Conservation (phyloP, 2,888 invertebrate species). For the Yponomeuta evonymella region DNA sequence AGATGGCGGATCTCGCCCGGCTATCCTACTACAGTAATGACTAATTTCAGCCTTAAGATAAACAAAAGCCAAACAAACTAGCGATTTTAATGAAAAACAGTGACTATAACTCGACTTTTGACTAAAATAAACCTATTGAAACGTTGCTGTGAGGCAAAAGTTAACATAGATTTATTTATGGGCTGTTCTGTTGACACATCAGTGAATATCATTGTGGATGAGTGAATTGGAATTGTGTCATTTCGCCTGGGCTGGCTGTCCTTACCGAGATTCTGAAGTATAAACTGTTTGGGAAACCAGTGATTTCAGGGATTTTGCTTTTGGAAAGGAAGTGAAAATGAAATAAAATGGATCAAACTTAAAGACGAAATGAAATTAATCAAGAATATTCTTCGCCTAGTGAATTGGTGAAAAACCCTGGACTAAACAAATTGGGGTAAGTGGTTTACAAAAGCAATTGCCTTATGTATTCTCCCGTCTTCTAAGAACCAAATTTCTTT, state of each 20-base stretch:
- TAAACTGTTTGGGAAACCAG: too few species aligned
- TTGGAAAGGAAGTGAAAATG: too few species aligned
- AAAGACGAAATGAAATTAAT: too few species aligned
- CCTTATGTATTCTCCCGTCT: too few species aligned
- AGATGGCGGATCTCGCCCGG: conserved; percentile 48
- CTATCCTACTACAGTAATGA: conserved; percentile 38
- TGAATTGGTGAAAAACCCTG: too few species aligned
- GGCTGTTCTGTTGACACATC: conserved; percentile 46
- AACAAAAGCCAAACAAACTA: conserved; percentile 23
- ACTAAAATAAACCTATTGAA: not conserved
- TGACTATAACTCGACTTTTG: not conserved
- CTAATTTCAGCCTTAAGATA: conserved; percentile 36
- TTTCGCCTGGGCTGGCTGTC: not conserved
- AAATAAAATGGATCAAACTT: too few species aligned
- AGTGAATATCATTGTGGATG: conserved; percentile 42
- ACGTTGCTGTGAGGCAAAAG: not conserved
- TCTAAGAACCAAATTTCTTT: too few species aligned
- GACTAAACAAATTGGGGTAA: too few species aligned
- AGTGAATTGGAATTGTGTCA: conserved; percentile 26
- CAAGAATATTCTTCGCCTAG: too few species aligned
- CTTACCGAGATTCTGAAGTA: too few species aligned
- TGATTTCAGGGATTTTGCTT: too few species aligned
- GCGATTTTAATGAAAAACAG: not conserved
- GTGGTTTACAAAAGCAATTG: too few species aligned
- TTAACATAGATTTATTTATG: not conserved